Base-by-base conservation (phyloP, 2,888 invertebrate species). In the Cheilosia soror region DNA sequence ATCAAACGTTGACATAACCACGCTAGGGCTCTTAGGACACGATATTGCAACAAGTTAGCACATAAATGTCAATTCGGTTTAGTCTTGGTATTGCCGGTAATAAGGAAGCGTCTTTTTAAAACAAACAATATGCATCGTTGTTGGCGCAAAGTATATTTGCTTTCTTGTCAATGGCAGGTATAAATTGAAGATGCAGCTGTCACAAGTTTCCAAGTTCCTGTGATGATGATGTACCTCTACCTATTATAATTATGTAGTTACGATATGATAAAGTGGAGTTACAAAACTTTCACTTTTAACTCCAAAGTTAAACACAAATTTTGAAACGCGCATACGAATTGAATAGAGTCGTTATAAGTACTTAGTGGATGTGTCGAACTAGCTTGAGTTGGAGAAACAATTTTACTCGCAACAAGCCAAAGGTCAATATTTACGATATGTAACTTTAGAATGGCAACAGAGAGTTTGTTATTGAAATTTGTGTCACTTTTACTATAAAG, bases 361-460 rank as follows among this genome's bases (percentile, higher is more conserved):
- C n/a, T 49, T 37, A 37, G n/a, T 44, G 13, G 9, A 11, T 37
- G 49, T 51, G 49, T 75, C 42, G 20, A 65, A 65, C 51, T 58
- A 20, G 40, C 49, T 53, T 13, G 55, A 47, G 62, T 72, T 55
- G 13, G 40, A 27, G 77, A 51, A 72, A 68, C 62, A 62, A 77
- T 58, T 15, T n/a, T 57, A 68, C 62, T 60, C 78, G 72, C 72
- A 68, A 77, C 72, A 83, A 47, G 82, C 33, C 66, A 78, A 55
- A 62, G 72, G 72, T 83, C 82, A 83, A 83, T 83, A 83, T 83
- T 83, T 83, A 55, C 51, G 20, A 33, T 33, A 62, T 62, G 29
- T 68, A 33, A 57, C 66, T 58, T 42, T 31, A 47, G 62, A 77
- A 72, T 68, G 77, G 62, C 65, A 72, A 58, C 33, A 5, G 11